Percentiles rank a stretch among this genome's conserved stretches.
Conservation (phyloP, 2,888 invertebrate genomes). For the Acrobasis suavella region DNA sequence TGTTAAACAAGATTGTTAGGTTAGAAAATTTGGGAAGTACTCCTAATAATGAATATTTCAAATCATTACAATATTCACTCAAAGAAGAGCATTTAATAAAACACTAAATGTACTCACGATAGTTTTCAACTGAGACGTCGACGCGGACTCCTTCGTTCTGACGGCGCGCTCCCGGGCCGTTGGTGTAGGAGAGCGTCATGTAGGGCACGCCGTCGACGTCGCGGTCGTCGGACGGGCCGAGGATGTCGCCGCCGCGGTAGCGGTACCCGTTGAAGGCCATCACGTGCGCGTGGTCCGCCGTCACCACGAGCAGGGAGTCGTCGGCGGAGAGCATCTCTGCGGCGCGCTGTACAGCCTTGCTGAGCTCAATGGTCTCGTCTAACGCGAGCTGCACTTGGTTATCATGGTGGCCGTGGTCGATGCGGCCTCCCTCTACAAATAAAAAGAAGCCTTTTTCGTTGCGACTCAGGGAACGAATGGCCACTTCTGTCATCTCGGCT, state of each 20-base stretch:
- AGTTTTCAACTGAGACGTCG: slow-evolving; percentile 63
- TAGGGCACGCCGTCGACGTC: slow-evolving; percentile 78
- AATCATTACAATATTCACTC: no score
- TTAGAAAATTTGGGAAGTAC: no score
- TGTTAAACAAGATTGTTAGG: no score
- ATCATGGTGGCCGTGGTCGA: slow-evolving; percentile 87
- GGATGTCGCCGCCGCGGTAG: slow-evolving; percentile 59
- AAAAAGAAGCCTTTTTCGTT: slow-evolving; percentile 88
- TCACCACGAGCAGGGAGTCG: slow-evolving; percentile 86
- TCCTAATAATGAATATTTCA: no score
- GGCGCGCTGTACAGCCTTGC: slow-evolving; percentile 81
- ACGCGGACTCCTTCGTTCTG: slow-evolving; percentile 78
- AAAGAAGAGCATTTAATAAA: no score
- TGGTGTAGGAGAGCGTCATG: slow-evolving; percentile 80
- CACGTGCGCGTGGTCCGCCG: slow-evolving; percentile 64
- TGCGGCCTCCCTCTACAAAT: slow-evolving; percentile 88
- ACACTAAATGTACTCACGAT: slow-evolving; percentile 37
- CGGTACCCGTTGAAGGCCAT: slow-evolving; percentile 62
- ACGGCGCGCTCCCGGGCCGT: slow-evolving; percentile 83
- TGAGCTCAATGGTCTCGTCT: slow-evolving; percentile 54
- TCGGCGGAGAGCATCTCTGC: slow-evolving; percentile 62
- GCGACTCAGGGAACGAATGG: slow-evolving; percentile 85
- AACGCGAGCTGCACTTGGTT: slow-evolving; percentile 63
- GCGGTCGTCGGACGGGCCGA: slow-evolving; percentile 62
- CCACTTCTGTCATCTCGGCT: slow-evolving; percentile 76